Percentiles rank a stretch among this genome's conserved stretches.
phyloP scores from a whole-genome alignment of 2,888 invertebrate genomes.

The Adineta ricciae region DNA sequence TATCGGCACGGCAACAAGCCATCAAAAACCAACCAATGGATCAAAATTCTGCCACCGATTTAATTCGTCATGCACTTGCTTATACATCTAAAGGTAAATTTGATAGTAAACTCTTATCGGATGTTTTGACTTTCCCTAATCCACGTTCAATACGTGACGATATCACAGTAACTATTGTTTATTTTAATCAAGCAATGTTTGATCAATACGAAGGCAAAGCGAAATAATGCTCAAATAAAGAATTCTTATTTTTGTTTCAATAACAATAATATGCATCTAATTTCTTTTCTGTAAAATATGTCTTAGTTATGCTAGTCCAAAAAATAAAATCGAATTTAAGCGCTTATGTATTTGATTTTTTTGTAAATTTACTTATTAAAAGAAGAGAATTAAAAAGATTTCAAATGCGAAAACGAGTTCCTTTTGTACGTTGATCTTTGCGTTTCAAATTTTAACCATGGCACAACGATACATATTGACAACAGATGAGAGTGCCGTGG shows the following conservation, averaged over 20 bases:
- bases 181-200: slow-evolving; percentile 61
- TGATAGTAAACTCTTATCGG: slow-evolving; percentile 25
- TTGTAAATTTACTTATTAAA: neutral
- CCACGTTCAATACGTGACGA: slow-evolving; percentile 68
- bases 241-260: neutral
- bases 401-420: neutral
- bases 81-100: slow-evolving; percentile 49
- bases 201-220: neutral
- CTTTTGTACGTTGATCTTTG: neutral
- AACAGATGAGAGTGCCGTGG: neutral
- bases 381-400: neutral
- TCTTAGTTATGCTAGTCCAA: neutral
- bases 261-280: no score
- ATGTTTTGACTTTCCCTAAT: slow-evolving; percentile 22
- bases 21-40: slow-evolving; percentile 56
- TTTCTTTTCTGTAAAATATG: neutral
- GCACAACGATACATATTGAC: neutral
- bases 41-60: slow-evolving; percentile 84
- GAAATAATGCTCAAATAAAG: neutral
- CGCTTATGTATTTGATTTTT: neutral
- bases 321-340: neutral
- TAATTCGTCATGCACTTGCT: slow-evolving; percentile 87
- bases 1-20: slow-evolving; percentile 61
- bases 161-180: slow-evolving; percentile 83
- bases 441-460: neutral